Base-by-base conservation (phyloP, 2,888 invertebrate species). In the Mesochorus sp. region DNA sequence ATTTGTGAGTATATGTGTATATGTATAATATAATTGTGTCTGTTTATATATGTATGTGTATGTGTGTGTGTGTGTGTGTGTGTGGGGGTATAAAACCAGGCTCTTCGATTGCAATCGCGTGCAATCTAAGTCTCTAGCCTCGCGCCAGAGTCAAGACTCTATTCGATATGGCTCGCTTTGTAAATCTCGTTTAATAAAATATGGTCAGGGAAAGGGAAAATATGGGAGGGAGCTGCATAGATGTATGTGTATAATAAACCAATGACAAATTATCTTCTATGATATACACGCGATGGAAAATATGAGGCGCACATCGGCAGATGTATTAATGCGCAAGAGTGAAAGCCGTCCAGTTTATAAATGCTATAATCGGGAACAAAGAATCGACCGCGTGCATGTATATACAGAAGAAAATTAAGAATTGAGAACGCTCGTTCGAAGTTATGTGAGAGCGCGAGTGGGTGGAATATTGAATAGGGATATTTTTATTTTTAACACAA, bases 191-290 rank as follows among this genome's bases (percentile, higher is more conserved):
- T 67, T 55, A 51, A 55, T 62, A 67, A 68, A 77, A 34, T 62
- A 31, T 21, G 17, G 14, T 14, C 6, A 39, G 10, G 12, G 34
- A 0, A 12, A 10, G 19, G 8, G 42, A 17, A 39, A 4, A n/a
- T n/a, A n/a, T n/a, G 37, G 4, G 17, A 49, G 21, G 28, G 10
- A 24, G 8, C 14, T 8, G 31, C 3, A 28, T n/a, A 12, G 12
- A 4, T 14, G 44, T n/a, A 14, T 1, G 14, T 26, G 21, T 68
- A 57, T 34, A 68, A 68, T 24, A 42, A 28, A 19, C 24, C 55
- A 47, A 62, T 73, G 77, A 77, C 77, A 73, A 77, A 77, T 68
- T 72, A 77, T 72, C 59, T 71, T 12, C 37, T 31, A 47, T 31
- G 21, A 42, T 39, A 26, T 10, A 26, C 61, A 53, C 49, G 47